Percentiles rank a stretch among this genome's conserved stretches.
Conservation (phyloP, 2,113 vertebrate species). For the Monarcha castaneiventris region DNA sequence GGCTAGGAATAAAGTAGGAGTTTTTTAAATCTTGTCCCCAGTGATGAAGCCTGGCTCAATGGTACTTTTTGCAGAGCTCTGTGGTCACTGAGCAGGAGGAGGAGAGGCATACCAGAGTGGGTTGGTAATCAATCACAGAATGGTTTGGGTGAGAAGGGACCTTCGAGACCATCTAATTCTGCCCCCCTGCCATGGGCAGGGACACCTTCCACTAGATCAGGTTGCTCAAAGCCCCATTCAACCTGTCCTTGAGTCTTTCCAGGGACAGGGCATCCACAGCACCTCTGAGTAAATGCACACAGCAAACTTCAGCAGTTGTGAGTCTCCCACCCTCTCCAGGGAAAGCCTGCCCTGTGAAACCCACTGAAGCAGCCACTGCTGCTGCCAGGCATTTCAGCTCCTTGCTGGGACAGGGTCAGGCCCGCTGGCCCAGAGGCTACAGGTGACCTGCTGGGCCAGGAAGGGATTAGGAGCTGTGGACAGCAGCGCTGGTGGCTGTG, state of each 20-base stretch:
- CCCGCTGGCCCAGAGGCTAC: not conserved
- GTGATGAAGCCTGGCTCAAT: not conserved
- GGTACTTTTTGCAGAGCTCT: not conserved
- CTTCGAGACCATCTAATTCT: not conserved
- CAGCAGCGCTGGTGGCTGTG: not conserved
- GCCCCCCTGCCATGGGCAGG: not conserved
- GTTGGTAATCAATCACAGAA: not conserved
- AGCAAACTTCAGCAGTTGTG: rapidly evolving
- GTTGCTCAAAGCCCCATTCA: not conserved
- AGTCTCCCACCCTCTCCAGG: not conserved
- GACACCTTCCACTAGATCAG: not conserved
- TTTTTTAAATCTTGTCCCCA: not conserved
- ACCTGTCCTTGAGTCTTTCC: too few species aligned
- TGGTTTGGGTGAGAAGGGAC: not conserved
- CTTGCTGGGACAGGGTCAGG: not conserved
- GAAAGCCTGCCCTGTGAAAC: not conserved
- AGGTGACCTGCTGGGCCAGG: not conserved
- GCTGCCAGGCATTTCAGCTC: not conserved
- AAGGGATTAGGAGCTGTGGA: not conserved
- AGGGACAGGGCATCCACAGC: not conserved
- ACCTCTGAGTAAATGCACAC: rapidly evolving
- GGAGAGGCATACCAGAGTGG: rapidly evolving
- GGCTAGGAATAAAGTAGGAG: not conserved
- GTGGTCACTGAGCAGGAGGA: not conserved
- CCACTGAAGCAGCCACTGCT: not conserved